Conservation (phyloP, 2,113 vertebrate genomes). For the Psittacula cyanocephala region DNA sequence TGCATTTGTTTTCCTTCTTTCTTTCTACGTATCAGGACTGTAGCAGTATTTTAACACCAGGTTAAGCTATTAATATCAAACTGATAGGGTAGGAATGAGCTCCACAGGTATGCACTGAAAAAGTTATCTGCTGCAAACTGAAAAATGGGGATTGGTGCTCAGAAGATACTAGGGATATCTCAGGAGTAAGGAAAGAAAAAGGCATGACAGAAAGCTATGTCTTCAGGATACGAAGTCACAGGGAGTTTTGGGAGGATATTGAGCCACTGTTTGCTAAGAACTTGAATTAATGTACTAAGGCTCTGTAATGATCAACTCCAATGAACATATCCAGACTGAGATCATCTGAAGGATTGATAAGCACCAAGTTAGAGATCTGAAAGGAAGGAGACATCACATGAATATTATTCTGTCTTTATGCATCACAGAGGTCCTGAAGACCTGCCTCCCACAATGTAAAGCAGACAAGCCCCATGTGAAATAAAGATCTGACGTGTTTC, state of each 20-base stretch:
- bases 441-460: neutral
- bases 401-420: neutral
- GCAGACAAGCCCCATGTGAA: fast-evolving
- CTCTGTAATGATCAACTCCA: neutral
- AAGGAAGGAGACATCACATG: neutral
- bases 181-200: neutral
- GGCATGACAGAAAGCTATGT: neutral
- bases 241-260: neutral
- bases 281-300: neutral
- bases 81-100: neutral
- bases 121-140: neutral
- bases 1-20: neutral
- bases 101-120: neutral
- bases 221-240: neutral
- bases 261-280: neutral
- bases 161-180: neutral
- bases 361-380: neutral
- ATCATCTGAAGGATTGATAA: neutral
- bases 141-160: neutral
- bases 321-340: neutral
- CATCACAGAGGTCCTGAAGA: neutral
- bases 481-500: neutral
- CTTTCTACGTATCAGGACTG: neutral
- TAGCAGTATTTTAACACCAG: neutral
- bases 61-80: neutral